These are phyloP conservation scores for Rallus limicola DNA, from an alignment of 2,113 vertebrate species.

Conservation along the genomic window DNA sequence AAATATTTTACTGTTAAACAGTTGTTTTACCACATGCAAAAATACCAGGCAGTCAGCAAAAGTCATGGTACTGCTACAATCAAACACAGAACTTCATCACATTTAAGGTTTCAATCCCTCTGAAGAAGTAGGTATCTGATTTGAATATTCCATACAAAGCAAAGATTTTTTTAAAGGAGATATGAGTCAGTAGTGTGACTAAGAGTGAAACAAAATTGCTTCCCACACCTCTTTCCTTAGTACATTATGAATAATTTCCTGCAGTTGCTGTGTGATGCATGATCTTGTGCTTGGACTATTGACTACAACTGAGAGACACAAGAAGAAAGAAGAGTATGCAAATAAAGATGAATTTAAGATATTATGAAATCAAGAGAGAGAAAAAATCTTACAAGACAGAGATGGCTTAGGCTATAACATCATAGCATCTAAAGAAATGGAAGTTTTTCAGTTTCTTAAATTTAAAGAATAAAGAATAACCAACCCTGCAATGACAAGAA, in stretches of 20 bases:
- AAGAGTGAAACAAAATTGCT: background rate
- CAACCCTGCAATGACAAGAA: background rate
- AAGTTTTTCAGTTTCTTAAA: background rate
- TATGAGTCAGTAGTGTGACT: background rate
- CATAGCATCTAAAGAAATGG: background rate
- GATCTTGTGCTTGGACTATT: background rate
- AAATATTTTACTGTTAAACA: background rate
- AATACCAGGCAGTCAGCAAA: background rate
- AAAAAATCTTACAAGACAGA: background rate
- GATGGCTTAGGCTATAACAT: background rate
- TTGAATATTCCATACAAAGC: background rate
- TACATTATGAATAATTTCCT: background rate
- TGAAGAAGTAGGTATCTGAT: background rate
- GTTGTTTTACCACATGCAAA: accelerated
- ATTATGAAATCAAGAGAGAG: background rate
- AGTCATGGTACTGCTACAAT: background rate
- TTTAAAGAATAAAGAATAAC: background rate
- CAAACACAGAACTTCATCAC: background rate
- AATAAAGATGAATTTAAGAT: background rate
- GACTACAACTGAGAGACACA: background rate
- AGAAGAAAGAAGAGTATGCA: background rate
- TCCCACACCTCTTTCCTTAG: background rate
- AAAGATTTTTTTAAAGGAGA: background rate
- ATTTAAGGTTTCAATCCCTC: background rate
- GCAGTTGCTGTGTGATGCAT: background rate